Evolutionary conservation across 1,140 invertebrate species (phyloP).

Genomic region (Drosophila paulistorum): DNA sequence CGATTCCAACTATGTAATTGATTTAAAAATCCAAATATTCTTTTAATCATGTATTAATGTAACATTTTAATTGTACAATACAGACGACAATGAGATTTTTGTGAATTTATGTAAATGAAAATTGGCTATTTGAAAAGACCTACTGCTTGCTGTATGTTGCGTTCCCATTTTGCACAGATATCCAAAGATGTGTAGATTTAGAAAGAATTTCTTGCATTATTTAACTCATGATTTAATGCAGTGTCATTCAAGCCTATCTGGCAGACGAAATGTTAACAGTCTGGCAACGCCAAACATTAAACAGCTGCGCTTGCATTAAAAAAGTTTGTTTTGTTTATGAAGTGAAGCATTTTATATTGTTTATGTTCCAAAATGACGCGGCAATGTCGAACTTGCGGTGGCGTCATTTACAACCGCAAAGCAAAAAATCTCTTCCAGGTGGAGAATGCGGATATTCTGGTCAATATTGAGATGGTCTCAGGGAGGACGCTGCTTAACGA

Average conservation of each 20-base stretch:
- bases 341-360: background rate
- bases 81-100: slow-evolving; percentile 4
- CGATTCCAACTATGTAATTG: slow-evolving; percentile 47
- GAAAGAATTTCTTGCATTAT: no score
- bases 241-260: background rate
- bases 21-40: slow-evolving; percentile 53
- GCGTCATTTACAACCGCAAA: slow-evolving; percentile 58
- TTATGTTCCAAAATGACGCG: slow-evolving; percentile 38
- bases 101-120: background rate
- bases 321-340: background rate
- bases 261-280: background rate
- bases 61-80: slow-evolving; percentile 61
- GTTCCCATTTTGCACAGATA: no score
- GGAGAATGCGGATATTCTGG: slow-evolving; percentile 37
- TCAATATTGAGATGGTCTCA: slow-evolving; percentile 38
- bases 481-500: slow-evolving; percentile 36
- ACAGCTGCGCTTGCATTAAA: background rate
- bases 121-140: no score
- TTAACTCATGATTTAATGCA: no score
- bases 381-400: slow-evolving; percentile 54
- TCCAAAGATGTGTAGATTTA: no score
- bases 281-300: background rate
- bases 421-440: slow-evolving; percentile 57
- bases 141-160: no score
- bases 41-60: slow-evolving; percentile 61